A percentile compares a stretch with the other conserved stretches of the same genome.
phyloP scores from a whole-genome alignment of 2,888 invertebrate genomes.

The Drosophila setosimentum region DNA sequence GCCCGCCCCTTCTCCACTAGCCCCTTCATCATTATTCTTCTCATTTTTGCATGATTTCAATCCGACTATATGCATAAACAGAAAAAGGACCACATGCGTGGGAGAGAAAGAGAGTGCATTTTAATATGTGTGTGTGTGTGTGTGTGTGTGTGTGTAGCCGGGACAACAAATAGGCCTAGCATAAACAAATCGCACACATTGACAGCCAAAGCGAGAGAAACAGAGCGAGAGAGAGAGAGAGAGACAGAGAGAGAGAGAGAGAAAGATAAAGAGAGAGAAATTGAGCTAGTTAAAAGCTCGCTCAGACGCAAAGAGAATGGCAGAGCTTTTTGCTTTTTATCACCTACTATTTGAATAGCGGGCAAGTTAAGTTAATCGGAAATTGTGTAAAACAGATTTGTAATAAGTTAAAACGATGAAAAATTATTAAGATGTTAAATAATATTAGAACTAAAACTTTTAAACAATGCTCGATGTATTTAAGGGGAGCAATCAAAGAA shows the following conservation, averaged over 20 bases:
- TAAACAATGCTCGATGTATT: not conserved
- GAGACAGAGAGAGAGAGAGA: not conserved
- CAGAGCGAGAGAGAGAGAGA: not conserved
- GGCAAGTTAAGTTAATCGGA: conserved; percentile 3
- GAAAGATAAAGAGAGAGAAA: not conserved
- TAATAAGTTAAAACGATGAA: not conserved
- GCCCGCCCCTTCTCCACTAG: not conserved
- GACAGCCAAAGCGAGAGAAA: not conserved
- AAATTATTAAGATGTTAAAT: fast-evolving
- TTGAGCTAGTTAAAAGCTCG: conserved; percentile 32
- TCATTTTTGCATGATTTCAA: conserved; percentile 58
- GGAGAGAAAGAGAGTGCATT: conserved; percentile 9
- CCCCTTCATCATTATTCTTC: not conserved
- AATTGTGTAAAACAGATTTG: not conserved
- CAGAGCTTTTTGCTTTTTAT: conserved; percentile 21
- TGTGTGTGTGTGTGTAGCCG: conserved; percentile 51
- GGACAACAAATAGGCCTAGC: conserved; percentile 70
- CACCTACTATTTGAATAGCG: conserved; percentile 1
- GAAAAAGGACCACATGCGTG: conserved; percentile 39
- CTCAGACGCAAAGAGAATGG: conserved; percentile 31
- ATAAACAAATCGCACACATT: conserved; percentile 64
- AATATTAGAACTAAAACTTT: not conserved
- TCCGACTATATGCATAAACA: conserved; percentile 68
- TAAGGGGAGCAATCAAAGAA: not conserved
- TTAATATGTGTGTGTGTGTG: conserved; percentile 6